Evolutionary conservation across 2,888 invertebrate species (phyloP).

Genomic region (Salpingus planirostris): DNA sequence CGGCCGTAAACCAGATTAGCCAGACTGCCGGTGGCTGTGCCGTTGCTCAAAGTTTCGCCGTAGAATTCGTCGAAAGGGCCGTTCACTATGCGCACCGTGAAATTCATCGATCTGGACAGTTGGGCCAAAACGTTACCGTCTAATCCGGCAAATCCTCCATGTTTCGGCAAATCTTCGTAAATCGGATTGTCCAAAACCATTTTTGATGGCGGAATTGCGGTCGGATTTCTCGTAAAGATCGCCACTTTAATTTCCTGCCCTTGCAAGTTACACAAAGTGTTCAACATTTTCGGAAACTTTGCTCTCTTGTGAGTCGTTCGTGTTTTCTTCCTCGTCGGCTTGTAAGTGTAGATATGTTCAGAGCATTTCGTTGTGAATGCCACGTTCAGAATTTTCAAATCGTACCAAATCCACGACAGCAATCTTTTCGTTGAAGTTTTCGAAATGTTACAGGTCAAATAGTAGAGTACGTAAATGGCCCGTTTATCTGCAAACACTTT

Average conservation of each 20-base stretch:
- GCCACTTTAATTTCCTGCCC: conserved; percentile 23
- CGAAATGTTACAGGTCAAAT: no score
- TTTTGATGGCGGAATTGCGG: conserved; percentile 3
- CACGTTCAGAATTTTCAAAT: no score
- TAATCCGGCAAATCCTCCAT: conserved; percentile 26
- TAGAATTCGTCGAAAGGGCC: conserved; percentile 14
- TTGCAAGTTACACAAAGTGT: conserved; percentile 26
- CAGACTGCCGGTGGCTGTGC: conserved; percentile 21
- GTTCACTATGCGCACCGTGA: conserved; percentile 19
- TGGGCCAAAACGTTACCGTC: conserved; percentile 35
- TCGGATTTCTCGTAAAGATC: conserved; percentile 5
- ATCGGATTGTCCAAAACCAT: conserved; percentile 5
- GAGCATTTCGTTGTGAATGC: no score
- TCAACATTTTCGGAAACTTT: conserved; percentile 5
- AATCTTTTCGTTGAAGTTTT: no score
- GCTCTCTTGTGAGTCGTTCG: not conserved
- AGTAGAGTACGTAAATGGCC: no score
- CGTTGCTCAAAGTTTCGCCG: conserved; percentile 23
- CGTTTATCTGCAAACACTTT: no score
- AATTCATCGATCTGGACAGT: conserved; percentile 35
- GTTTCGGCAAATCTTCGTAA: conserved; percentile 3
- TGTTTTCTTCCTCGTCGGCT: not conserved
- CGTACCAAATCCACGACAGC: no score
- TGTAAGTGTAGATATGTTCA: no score
- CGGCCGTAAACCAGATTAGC: conserved; percentile 6